phyloP scores from a whole-genome alignment of 2,888 invertebrate species.

The Cerastis rubricosa region DNA sequence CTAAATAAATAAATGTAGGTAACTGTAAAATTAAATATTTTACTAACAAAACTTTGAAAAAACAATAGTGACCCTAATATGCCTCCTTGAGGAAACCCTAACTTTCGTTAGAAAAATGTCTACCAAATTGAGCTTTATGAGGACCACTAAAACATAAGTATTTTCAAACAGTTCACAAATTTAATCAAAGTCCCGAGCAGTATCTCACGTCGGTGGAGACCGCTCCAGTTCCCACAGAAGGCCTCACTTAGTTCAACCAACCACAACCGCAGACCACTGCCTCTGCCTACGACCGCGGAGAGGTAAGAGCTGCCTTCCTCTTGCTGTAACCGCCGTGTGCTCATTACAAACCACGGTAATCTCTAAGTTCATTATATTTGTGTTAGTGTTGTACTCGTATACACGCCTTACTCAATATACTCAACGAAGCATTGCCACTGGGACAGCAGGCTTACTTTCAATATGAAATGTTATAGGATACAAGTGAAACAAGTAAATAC shows the following conservation, averaged over 20 bases:
- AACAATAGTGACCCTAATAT: background rate
- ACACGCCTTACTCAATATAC: background rate
- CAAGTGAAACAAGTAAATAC: background rate
- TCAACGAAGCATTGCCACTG: background rate
- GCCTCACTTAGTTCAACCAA: conserved; percentile 3
- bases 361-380: conserved; percentile 5
- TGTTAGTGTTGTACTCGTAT: background rate
- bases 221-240: conserved; percentile 50
- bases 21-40: background rate
- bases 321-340: background rate
- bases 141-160: background rate
- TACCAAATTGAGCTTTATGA: background rate
- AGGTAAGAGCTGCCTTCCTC: background rate
- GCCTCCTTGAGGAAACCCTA: background rate
- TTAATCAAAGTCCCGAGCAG: conserved; percentile 1
- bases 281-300: conserved; percentile 7
- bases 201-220: conserved; percentile 27
- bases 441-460: background rate
- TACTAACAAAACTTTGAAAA: too few species aligned
- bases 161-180: background rate
- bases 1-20: background rate
- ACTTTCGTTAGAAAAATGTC: background rate
- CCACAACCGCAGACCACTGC: conserved; percentile 31
- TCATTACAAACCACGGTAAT: conserved; percentile 1
- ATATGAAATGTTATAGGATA: background rate